These are phyloP conservation scores for Sparidentex hasta DNA, from an alignment of 2,797 vertebrate genomes.

Conservation along the genomic window DNA sequence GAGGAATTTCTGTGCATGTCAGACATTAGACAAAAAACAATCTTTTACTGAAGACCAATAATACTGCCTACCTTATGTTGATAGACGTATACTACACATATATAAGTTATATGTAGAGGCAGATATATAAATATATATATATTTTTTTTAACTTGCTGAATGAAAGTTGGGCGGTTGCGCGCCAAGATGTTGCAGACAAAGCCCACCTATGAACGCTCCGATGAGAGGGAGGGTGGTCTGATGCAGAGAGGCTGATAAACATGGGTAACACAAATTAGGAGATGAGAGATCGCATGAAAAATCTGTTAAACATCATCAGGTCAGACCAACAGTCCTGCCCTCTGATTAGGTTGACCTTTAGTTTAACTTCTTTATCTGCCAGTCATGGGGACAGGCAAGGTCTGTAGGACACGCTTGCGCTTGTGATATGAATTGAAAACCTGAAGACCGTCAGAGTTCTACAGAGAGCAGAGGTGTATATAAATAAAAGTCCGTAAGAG, in stretches of 20 bases:
- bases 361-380: background rate
- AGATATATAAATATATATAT: no score
- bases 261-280: background rate
- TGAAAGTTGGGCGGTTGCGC: background rate
- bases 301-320: background rate
- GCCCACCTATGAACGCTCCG: background rate
- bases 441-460: background rate
- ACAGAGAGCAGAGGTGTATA: background rate
- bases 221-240: background rate
- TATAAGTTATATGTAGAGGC: no score
- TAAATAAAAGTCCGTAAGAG: background rate
- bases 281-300: background rate
- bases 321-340: background rate
- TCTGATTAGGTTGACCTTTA: background rate
- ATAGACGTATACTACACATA: background rate
- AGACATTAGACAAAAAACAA: background rate
- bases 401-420: background rate
- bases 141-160: background rate
- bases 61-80: background rate
- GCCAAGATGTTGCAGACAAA: slow-evolving; percentile 22
- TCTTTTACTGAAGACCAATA: background rate
- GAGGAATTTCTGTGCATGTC: background rate
- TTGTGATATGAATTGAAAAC: background rate
- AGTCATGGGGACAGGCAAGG: background rate
- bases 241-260: background rate